Percentiles rank a stretch among this genome's conserved stretches.
Conservation (phyloP, 2,888 invertebrate genomes). For the Watsonalla binaria region DNA sequence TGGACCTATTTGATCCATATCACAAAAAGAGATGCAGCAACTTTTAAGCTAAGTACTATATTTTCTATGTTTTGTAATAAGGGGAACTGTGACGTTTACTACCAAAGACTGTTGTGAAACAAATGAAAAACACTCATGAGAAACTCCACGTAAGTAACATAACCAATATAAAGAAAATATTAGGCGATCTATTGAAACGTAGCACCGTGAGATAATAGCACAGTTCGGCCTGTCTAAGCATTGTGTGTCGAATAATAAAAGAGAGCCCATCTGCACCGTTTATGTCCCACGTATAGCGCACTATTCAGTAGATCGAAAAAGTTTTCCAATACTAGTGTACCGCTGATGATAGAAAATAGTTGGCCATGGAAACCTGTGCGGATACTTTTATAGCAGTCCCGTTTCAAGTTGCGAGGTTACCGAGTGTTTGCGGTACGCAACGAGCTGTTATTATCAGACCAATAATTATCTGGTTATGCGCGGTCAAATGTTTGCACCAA, state of each 20-base stretch:
- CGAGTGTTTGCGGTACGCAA: conserved; percentile 10
- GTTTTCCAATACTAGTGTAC: conserved; percentile 68
- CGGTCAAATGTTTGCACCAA: background rate
- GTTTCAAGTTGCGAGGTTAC: conserved; percentile 21
- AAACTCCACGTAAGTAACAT: background rate
- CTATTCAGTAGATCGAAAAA: conserved; percentile 72
- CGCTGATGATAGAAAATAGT: conserved; percentile 69
- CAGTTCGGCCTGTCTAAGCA: conserved; percentile 47
- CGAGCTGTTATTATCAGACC: conserved; percentile 13
- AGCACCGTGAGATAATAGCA: conserved; percentile 43
- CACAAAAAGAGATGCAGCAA: too few species aligned
- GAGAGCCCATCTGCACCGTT: conserved; percentile 54
- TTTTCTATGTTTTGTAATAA: too few species aligned
- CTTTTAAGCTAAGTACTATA: too few species aligned
- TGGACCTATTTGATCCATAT: too few species aligned
- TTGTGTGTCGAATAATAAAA: conserved; percentile 63
- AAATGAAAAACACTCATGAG: background rate
- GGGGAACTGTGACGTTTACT: too few species aligned
- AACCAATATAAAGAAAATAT: background rate
- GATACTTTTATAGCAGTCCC: conserved; percentile 58
- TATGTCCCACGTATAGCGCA: conserved; percentile 64
- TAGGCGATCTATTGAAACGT: conserved; percentile 35
- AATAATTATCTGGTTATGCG: background rate
- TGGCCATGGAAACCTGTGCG: conserved; percentile 44
- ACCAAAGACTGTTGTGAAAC: too few species aligned